Percentiles rank a stretch among this genome's conserved stretches.
Evolutionary conservation across 2,888 invertebrate species (phyloP).

Genomic region (Pristionchus fissidentatus): DNA sequence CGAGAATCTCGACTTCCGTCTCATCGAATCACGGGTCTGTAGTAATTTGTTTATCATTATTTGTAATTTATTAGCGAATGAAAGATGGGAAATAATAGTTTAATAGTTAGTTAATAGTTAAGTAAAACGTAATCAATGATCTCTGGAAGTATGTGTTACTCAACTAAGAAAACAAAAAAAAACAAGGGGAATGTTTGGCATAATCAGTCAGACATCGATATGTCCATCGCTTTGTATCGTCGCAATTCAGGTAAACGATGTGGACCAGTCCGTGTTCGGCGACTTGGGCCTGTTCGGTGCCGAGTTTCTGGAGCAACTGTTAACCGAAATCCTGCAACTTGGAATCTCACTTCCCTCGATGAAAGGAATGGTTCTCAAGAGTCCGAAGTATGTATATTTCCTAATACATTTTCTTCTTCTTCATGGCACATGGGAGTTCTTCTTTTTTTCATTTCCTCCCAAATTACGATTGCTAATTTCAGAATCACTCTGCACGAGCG

Average conservation of each 20-base stretch:
- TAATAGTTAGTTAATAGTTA: not conserved
- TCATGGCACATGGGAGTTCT: not conserved
- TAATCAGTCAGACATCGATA: not conserved
- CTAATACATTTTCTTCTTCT: not conserved
- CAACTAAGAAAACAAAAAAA: no score
- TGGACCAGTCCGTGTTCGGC: constrained; percentile 72
- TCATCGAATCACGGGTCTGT: constrained; percentile 64
- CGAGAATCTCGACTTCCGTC: constrained; percentile 73
- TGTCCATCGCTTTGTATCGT: not conserved
- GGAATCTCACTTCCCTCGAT: constrained; percentile 73
- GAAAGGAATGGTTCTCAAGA: constrained; percentile 72
- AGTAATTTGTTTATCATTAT: not conserved
- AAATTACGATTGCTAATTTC: not conserved
- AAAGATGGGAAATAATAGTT: not conserved
- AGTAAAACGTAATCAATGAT: no score
- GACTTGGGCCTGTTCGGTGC: constrained; percentile 75
- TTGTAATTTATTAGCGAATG: not conserved
- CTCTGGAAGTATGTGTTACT: no score
- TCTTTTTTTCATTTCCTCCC: not conserved
- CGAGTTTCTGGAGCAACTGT: constrained; percentile 73
- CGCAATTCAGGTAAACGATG: constrained; percentile 63
- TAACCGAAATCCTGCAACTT: constrained; percentile 74
- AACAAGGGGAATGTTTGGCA: not conserved
- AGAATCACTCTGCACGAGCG: constrained; percentile 73
- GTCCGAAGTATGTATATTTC: constrained; percentile 67